Percentiles rank a stretch among this genome's conserved stretches.
These are phyloP conservation scores for Muscicapa adusta DNA, from an alignment of 2,113 vertebrate genomes.

Conservation along the genomic window DNA sequence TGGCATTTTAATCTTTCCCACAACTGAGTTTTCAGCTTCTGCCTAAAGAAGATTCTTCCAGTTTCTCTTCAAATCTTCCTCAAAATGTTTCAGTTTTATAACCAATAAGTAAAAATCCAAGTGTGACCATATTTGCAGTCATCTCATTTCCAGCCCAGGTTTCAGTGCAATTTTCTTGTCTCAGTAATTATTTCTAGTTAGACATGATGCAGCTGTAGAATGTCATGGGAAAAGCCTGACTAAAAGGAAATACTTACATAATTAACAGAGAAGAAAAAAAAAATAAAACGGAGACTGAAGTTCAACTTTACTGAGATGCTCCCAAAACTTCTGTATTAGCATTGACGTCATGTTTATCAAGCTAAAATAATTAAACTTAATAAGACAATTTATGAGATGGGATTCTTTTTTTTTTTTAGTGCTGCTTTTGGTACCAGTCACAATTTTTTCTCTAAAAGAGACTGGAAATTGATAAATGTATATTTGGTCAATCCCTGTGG, in stretches of 20 bases:
- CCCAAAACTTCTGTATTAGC: neutral
- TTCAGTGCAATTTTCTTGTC: slow-evolving; percentile 3
- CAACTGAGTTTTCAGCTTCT: neutral
- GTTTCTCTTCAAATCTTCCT: neutral
- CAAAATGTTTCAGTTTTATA: neutral
- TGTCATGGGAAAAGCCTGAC: neutral
- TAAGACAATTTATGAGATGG: neutral
- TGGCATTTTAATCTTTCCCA: neutral
- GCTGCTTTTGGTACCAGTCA: neutral
- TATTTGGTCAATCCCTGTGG: neutral
- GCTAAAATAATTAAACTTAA: neutral
- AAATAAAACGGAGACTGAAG: neutral
- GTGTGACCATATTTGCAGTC: slow-evolving; percentile 9
- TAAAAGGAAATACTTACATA: neutral
- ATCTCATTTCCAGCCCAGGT: neutral
- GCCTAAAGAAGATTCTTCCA: neutral
- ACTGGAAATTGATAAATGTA: neutral
- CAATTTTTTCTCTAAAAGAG: neutral
- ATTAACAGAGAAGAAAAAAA: neutral
- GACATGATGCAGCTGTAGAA: neutral
- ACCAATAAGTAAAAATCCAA: neutral
- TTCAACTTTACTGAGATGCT: neutral
- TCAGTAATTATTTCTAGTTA: slow-evolving; percentile 21
- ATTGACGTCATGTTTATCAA: neutral
- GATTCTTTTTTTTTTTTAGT: neutral